Conservation (phyloP, 2,113 vertebrate genomes). For the Mandrillus leucophaeus region DNA sequence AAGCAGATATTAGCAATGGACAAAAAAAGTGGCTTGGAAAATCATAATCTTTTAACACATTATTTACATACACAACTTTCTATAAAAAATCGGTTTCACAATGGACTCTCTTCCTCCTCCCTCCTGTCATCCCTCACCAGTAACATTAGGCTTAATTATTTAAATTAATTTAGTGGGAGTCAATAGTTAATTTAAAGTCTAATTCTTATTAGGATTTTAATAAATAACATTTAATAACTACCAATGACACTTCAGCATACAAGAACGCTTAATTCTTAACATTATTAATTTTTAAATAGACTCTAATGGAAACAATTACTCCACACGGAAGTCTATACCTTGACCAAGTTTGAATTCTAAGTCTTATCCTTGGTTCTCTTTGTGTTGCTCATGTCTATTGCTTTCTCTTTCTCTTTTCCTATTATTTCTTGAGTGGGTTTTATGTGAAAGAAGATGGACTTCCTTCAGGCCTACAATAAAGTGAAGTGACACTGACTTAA, state of each 20-base stretch:
- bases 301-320: slow-evolving; percentile 30
- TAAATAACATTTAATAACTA: slow-evolving; percentile 61
- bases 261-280: slow-evolving; percentile 56
- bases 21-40: neutral
- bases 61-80: neutral
- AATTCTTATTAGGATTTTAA: slow-evolving; percentile 62
- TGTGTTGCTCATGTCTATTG: neutral
- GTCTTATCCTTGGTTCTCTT: neutral
- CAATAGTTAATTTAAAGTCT: slow-evolving; percentile 70
- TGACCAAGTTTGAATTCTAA: neutral
- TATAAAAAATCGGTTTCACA: neutral
- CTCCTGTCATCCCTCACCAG: neutral
- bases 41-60: neutral
- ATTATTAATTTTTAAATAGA: slow-evolving; percentile 70
- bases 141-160: slow-evolving; percentile 67
- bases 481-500: neutral
- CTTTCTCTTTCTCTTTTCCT: neutral
- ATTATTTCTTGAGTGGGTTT: slow-evolving; percentile 13
- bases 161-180: slow-evolving; percentile 61
- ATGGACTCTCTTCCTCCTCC: neutral
- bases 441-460: neutral
- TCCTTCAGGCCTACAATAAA: neutral
- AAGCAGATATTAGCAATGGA: neutral
- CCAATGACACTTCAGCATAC: slow-evolving; percentile 9
- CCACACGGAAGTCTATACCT: neutral